Conservation (phyloP, 1,140 invertebrate genomes). For the Octopus bimaculoides region DNA sequence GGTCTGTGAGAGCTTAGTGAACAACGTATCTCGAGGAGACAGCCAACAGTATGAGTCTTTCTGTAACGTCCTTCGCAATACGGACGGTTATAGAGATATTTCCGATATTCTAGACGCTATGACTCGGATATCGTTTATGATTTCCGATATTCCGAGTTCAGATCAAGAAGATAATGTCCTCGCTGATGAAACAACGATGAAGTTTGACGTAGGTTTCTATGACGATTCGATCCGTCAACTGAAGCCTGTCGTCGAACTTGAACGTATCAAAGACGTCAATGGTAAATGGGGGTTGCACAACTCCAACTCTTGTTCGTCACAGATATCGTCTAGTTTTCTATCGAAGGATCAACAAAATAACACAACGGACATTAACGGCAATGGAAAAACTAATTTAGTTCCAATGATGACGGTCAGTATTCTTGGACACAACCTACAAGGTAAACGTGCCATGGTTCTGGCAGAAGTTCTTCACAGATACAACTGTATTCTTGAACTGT, state of each 20-base stretch:
- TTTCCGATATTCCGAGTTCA: constrained; percentile 35
- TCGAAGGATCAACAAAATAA: neutral
- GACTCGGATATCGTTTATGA: constrained; percentile 40
- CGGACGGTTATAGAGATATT: constrained; percentile 30
- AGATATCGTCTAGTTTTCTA: constrained; percentile 23
- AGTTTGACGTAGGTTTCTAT: constrained; percentile 46
- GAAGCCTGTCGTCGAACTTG: constrained; percentile 45
- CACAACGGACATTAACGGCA: constrained; percentile 22
- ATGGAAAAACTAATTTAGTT: constrained; percentile 24
- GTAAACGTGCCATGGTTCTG: constrained; percentile 33
- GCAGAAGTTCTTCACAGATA: constrained; percentile 34
- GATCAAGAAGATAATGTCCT: constrained; percentile 25
- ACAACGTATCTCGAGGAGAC: constrained; percentile 35
- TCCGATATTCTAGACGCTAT: constrained; percentile 41
- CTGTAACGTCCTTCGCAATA: constrained; percentile 37
- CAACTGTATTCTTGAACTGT: constrained; percentile 43
- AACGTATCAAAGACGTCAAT: constrained; percentile 32
- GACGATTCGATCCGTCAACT: constrained; percentile 37
- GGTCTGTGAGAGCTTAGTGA: constrained; percentile 43
- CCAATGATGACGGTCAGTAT: constrained; percentile 47
- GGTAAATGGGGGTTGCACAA: constrained; percentile 22
- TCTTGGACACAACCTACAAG: constrained; percentile 40
- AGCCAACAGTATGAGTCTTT: constrained; percentile 34
- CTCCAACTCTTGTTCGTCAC: constrained; percentile 32
- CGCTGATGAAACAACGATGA: constrained; percentile 45